Conservation (phyloP, 2,113 vertebrate species). For the Antechinus stuartii region DNA sequence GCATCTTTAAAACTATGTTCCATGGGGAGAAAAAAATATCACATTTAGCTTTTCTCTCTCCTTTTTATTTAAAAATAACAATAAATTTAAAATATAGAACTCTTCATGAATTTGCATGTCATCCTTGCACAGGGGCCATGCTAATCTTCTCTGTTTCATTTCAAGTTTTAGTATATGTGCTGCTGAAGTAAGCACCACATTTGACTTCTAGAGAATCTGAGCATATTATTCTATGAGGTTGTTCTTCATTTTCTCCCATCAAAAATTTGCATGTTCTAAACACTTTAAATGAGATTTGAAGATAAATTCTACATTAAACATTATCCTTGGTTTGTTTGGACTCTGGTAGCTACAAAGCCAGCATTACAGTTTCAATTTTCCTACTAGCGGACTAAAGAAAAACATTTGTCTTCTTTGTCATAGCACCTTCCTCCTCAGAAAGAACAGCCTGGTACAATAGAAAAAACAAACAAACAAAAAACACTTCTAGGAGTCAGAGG, state of each 20-base stretch:
- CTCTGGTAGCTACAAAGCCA: background rate
- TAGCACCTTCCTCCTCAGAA: background rate
- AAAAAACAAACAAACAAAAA: background rate
- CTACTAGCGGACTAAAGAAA: background rate
- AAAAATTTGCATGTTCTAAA: slow-evolving; percentile 20
- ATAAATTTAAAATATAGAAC: background rate
- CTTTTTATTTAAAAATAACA: background rate
- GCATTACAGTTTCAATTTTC: background rate
- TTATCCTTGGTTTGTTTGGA: background rate
- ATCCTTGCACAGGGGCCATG: background rate
- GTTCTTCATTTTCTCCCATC: slow-evolving; percentile 2
- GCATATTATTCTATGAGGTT: background rate
- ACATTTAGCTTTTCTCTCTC: background rate
- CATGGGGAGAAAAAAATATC: background rate
- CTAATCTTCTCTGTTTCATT: background rate
- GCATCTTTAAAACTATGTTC: slow-evolving; percentile 39
- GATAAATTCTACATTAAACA: background rate
- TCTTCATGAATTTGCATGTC: background rate
- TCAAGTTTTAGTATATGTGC: background rate
- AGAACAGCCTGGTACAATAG: background rate
- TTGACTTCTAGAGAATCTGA: slow-evolving; percentile 29
- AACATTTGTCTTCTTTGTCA: background rate
- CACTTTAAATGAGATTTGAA: background rate
- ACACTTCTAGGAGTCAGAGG: background rate
- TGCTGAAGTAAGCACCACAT: background rate